Base-by-base conservation (phyloP, 2,888 invertebrate species). In the Limulus polyphemus region DNA sequence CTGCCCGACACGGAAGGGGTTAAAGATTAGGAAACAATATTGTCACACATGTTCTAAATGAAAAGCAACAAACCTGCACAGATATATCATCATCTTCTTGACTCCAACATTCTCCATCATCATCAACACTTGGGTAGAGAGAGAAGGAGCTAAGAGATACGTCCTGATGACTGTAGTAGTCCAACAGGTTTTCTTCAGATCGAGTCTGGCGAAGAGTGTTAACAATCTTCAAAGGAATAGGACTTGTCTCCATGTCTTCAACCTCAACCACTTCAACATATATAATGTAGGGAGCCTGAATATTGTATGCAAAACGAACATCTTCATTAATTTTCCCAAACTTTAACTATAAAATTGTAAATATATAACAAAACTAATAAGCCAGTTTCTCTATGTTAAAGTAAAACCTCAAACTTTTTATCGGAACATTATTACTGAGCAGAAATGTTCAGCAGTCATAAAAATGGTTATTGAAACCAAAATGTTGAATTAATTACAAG, bases 71-170 rank as follows among this genome's bases (percentile, higher is more conserved):
- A 54, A 66, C 84, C 81, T 86, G 85, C 73, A 85, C 83, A 3
- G 89, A 86, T 64, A 94, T 86, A 71, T 95, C 95, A 74, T 95
- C 95, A 71, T 97, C 95, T 73, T 95, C 94, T 74, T 92, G 94
- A 62, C 92, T 93, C 97, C 95, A 97, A 71, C 84, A 90, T 76
- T 83, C 89, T 57, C 83, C 85, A 47, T 80, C 83, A 74, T 84
- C 84, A 58, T 80, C 80, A 65, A 81, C 32, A 14, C 55, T 59
- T 13, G 64, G 60, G 55, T 63, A 62, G 11, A 83, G 74, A 77
- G 82, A 78, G 70, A 79, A 78, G 49, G 74, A 68, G 11, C 71
- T 70, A 17, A 69, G 72, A 48, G 62, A 56, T 46, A 63, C 60
- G 49, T 68, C 67, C 46, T 64, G 61, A 47, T 63, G 66, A 57